Evolutionary conservation across 1,140 invertebrate genomes (phyloP).

Genomic region (Ylistrum balloti): DNA sequence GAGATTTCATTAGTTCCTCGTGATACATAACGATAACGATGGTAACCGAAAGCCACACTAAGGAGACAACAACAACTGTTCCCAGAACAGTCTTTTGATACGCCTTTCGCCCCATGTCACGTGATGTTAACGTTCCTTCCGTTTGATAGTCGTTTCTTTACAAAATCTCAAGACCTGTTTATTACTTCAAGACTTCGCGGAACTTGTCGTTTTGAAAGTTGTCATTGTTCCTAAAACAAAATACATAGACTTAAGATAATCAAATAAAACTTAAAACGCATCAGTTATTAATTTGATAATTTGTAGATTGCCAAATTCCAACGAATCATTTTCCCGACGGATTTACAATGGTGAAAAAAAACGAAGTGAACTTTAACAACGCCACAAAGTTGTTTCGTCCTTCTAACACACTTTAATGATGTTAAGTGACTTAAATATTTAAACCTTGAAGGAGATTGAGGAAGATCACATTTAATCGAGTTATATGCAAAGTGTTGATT

Average conservation of each 20-base stretch:
- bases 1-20: constrained; percentile 3
- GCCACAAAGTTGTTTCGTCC: too few relatives aligned
- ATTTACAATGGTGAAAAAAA: too few relatives aligned
- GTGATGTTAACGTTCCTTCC: not conserved
- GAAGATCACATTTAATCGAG: too few relatives aligned
- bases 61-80: not conserved
- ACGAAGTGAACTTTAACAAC: too few relatives aligned
- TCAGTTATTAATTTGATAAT: too few relatives aligned
- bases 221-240: not conserved
- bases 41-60: not conserved
- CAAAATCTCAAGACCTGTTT: not conserved
- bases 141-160: not conserved
- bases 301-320: too few relatives aligned
- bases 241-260: not conserved
- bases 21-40: constrained; percentile 3
- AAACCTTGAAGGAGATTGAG: too few relatives aligned
- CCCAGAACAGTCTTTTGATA: not conserved
- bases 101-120: not conserved
- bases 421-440: too few relatives aligned
- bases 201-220: not conserved
- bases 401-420: too few relatives aligned
- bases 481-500: too few relatives aligned
- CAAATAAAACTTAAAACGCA: too few relatives aligned
- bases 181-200: not conserved
- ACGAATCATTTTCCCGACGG: too few relatives aligned